Conservation (phyloP, 2,797 vertebrate genomes). For the Chiloscyllium punctatum region DNA sequence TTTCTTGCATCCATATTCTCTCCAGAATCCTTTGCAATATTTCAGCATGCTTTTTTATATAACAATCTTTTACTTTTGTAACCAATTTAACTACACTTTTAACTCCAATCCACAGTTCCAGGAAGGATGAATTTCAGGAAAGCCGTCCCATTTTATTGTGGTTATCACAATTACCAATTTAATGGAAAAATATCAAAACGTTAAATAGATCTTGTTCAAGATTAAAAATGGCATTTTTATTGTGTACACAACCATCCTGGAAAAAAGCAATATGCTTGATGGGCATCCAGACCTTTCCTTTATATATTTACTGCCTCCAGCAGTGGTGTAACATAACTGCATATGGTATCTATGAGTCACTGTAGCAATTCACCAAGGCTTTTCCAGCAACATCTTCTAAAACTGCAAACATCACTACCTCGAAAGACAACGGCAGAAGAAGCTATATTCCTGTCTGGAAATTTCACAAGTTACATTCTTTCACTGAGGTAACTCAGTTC, state of each 20-base stretch:
- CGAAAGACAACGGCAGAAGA: background rate
- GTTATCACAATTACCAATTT: background rate
- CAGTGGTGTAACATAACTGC: too few species aligned
- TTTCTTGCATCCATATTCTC: background rate
- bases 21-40: background rate
- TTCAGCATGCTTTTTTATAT: too few species aligned
- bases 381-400: background rate
- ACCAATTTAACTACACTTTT: background rate
- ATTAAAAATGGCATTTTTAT: background rate
- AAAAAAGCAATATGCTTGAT: background rate
- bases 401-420: background rate
- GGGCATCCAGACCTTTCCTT: background rate
- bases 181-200: background rate
- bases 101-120: background rate
- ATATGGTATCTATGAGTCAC: background rate
- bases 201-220: background rate
- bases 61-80: background rate
- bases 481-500: too few species aligned
- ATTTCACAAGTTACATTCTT: too few species aligned
- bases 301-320: background rate
- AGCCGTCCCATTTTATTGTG: background rate
- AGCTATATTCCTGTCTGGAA: background rate
- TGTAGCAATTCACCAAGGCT: background rate
- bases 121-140: background rate
- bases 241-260: background rate